Base-by-base conservation (phyloP, 2,888 invertebrate species). In the Spodoptera littoralis region DNA sequence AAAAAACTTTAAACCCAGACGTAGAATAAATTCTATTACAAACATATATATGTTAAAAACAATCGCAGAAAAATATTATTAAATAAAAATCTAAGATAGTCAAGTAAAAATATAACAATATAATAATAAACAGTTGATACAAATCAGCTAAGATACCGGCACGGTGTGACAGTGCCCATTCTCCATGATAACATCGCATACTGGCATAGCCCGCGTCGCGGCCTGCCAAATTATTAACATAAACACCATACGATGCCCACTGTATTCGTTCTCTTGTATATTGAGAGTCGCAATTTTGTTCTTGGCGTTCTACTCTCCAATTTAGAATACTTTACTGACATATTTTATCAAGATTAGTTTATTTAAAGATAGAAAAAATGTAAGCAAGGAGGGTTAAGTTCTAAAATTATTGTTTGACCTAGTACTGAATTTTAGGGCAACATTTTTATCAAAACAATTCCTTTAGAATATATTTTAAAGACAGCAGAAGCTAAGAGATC, bases 151-250 rank as follows among this genome's bases (percentile, higher is more conserved):
- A 44, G 47, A 53, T 56, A 43, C 27, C 13, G n/a, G 11, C 9
- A 48, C 76, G 73, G 78, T 80, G 81, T 77, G 66, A 82, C 53
- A 62, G 48, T 53, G 18, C 27, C 43, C 64, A 65, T 51, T 43
- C 45, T 18, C 43, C 51, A 52, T 45, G 72, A 79, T 77, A 74
- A 52, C 64, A 75, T 79, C 70, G 62, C 61, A 73, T 43, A 80
- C 79, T 84, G 82, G 81, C 84, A 79, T 75, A 65, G 80, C 71
- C 66, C 70, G 80, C 76, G 78, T 67, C 70, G 62, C 70, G 57
- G 78, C 73, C 80, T 89, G 90, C 89, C 89, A 90, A 90, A 89
- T 88, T 87, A 88, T 88, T 88, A 86, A 84, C 88, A 89, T 88
- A 88, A 88, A 87, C 88, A 84, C 74, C 62, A 65, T 49, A 66